Conservation (phyloP, 2,113 vertebrate species). For the Dendropsophus ebraccatus region DNA sequence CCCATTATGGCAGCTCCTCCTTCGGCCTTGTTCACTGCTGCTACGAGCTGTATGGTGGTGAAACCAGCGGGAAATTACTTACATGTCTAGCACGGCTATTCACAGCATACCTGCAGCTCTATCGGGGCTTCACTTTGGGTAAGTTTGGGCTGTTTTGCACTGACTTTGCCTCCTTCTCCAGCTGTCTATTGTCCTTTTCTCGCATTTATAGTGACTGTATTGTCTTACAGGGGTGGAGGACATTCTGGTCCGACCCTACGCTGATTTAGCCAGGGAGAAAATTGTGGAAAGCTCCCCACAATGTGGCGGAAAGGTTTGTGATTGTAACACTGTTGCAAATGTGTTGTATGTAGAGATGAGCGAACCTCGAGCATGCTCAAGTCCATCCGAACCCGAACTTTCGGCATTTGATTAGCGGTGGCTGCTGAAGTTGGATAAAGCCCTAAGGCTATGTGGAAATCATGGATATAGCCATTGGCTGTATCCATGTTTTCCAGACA, state of each 20-base stretch:
- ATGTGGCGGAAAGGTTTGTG: slow-evolving; percentile 79
- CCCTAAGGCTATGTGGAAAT: no score
- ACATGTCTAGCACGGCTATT: slow-evolving; percentile 94
- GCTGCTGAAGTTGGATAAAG: no score
- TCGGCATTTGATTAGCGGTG: no score
- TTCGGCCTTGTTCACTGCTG: slow-evolving; percentile 96
- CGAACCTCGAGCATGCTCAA: no score
- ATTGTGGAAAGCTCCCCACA: slow-evolving; percentile 82
- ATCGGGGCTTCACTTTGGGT: slow-evolving; percentile 96
- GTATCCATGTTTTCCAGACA: no score
- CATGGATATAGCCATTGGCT: no score
- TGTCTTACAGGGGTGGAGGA: slow-evolving; percentile 87
- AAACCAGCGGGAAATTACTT: slow-evolving; percentile 88
- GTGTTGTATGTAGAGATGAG: no score
- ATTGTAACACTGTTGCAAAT: no score
- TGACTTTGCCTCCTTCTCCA: neutral
- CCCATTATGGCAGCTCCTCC: slow-evolving; percentile 94
- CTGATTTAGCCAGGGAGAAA: slow-evolving; percentile 78
- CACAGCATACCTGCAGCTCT: slow-evolving; percentile 94
- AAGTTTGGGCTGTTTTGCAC: slow-evolving; percentile 52
- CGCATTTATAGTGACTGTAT: neutral
- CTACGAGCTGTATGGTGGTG: slow-evolving; percentile 92
- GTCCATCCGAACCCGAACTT: no score
- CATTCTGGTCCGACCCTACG: slow-evolving; percentile 86
- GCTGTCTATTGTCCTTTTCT: neutral